Percentiles rank a stretch among this genome's conserved stretches.
These are phyloP conservation scores for Pelobates cultripes DNA, from an alignment of 2,797 vertebrate genomes.

Conservation along the genomic window DNA sequence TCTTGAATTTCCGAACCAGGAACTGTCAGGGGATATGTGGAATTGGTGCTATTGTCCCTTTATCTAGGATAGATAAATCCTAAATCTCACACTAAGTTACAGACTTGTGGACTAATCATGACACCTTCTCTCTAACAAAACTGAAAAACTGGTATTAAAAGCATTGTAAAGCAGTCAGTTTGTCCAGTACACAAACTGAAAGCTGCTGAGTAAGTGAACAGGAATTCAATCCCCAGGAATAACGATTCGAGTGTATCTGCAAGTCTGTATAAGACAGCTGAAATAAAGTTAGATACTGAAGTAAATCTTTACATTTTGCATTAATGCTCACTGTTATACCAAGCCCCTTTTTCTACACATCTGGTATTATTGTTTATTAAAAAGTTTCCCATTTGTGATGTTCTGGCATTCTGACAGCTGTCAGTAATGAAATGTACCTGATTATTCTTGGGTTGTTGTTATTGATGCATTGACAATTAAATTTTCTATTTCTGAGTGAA, in stretches of 20 bases:
- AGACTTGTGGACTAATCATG: too few species aligned
- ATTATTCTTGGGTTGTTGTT: not conserved
- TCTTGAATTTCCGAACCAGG: too few species aligned
- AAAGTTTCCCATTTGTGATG: not conserved
- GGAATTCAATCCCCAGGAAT: not conserved
- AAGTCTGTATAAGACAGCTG: not conserved
- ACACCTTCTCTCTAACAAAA: not conserved
- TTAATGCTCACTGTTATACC: not conserved
- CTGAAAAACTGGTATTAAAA: not conserved
- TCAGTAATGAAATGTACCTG: not conserved
- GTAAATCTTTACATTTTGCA: not conserved
- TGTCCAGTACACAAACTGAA: not conserved
- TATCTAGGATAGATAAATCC: too few species aligned
- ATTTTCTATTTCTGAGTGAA: not conserved
- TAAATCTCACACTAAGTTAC: too few species aligned
- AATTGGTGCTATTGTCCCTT: too few species aligned
- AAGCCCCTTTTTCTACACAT: not conserved
- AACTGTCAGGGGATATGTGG: too few species aligned
- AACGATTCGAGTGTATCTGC: not conserved
- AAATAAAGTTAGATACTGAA: not conserved
- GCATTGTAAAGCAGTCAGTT: not conserved
- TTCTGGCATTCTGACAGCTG: not conserved
- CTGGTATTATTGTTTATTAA: not conserved
- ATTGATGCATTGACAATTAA: not conserved
- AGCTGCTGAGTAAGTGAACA: slow-evolving; percentile 6